Evolutionary conservation across 2,797 vertebrate species (phyloP).

Genomic region (Xyrichtys novacula): DNA sequence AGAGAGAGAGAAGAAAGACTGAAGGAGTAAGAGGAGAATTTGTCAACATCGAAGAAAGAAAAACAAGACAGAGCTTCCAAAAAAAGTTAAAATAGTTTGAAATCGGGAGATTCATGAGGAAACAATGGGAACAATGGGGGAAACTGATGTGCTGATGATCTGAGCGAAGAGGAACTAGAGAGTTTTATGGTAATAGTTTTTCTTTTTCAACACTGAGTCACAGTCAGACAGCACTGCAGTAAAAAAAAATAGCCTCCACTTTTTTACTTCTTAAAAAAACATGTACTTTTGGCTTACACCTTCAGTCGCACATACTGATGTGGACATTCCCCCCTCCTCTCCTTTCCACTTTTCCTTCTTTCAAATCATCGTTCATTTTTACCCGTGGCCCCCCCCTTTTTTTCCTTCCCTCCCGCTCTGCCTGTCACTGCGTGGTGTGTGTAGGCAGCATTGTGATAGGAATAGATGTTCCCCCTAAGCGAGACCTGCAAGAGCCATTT

Average conservation of each 20-base stretch:
- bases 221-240: slow-evolving; percentile 11
- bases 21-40: slow-evolving; percentile 60
- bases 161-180: slow-evolving; percentile 18
- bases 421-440: slow-evolving; percentile 83
- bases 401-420: slow-evolving; percentile 57
- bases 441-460: slow-evolving; percentile 89
- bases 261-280: slow-evolving; percentile 28
- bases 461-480: slow-evolving; percentile 88
- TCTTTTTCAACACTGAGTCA: slow-evolving; percentile 27
- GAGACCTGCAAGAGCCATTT: slow-evolving; percentile 87
- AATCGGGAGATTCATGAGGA: slow-evolving; percentile 24
- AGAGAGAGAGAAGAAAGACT: slow-evolving; percentile 51
- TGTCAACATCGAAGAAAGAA: slow-evolving; percentile 55
- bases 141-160: slow-evolving; percentile 26
- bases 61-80: slow-evolving; percentile 54
- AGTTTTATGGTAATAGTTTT: slow-evolving; percentile 5
- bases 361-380: slow-evolving; percentile 60
- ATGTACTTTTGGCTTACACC: slow-evolving; percentile 31
- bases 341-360: slow-evolving; percentile 46
- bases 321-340: slow-evolving; percentile 27
- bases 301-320: slow-evolving; percentile 35
- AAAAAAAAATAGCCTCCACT: slow-evolving; percentile 33
- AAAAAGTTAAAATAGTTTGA: slow-evolving; percentile 56
- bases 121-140: slow-evolving; percentile 6
- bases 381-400: slow-evolving; percentile 54